phyloP scores from a whole-genome alignment of 2,888 invertebrate genomes.

The Nemotelus nigrinus region DNA sequence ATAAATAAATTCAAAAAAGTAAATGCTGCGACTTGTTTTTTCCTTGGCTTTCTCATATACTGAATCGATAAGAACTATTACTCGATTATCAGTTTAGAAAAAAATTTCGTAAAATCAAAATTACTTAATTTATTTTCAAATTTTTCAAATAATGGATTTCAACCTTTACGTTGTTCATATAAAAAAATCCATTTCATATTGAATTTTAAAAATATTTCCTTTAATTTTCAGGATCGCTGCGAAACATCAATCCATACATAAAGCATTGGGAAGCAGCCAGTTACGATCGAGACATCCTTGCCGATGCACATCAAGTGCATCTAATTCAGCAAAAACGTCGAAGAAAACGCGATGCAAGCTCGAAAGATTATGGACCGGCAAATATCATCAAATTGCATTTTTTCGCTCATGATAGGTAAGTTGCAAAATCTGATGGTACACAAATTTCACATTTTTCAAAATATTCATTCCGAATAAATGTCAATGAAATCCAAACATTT shows the following conservation, averaged over 20 bases:
- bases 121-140: no score
- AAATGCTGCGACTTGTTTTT: no score
- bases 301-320: constrained; percentile 63
- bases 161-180: neutral
- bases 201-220: constrained; percentile 44
- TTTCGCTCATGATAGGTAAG: constrained; percentile 65
- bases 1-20: no score
- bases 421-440: neutral
- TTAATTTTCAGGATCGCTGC: constrained; percentile 70
- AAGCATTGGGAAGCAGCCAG: constrained; percentile 82
- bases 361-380: constrained; percentile 59
- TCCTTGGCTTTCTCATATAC: no score
- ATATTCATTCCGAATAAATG: no score
- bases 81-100: no score
- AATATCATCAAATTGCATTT: constrained; percentile 64
- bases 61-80: no score
- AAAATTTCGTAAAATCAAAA: no score
- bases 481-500: no score
- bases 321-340: constrained; percentile 62
- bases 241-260: constrained; percentile 76
- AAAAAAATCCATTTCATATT: neutral
- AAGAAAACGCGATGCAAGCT: constrained; percentile 61
- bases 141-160: no score
- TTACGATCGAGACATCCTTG: constrained; percentile 70
- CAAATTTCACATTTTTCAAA: no score